Evolutionary conservation across 2,113 vertebrate species (phyloP).

Genomic region (Monarcha castaneiventris): DNA sequence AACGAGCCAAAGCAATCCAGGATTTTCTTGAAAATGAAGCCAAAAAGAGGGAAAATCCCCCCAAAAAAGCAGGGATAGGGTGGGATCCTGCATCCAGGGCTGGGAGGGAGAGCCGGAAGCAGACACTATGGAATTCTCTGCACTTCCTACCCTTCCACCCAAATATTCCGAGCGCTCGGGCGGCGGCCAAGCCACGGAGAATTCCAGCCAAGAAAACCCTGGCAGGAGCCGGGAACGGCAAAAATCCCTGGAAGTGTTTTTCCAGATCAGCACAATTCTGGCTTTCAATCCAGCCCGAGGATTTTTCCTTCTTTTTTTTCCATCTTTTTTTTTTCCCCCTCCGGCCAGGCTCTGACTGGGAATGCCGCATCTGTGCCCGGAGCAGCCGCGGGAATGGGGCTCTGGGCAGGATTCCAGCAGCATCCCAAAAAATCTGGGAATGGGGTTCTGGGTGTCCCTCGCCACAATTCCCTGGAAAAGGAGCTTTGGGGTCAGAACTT

Average conservation of each 20-base stretch:
- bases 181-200: not conserved
- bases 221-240: slow-evolving; percentile 10
- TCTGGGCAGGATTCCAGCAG: not conserved
- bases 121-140: not conserved
- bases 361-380: slow-evolving; percentile 15
- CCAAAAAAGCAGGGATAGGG: not conserved
- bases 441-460: too few relatives aligned
- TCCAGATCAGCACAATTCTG: slow-evolving; percentile 57
- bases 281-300: not conserved
- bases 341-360: rapidly evolving
- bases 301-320: not conserved
- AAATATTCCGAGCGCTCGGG: not conserved
- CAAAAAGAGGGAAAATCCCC: not conserved
- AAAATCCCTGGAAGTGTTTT: slow-evolving; percentile 39
- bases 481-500: too few relatives aligned
- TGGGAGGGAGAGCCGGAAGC: not conserved
- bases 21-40: rapidly evolving
- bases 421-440: too few relatives aligned
- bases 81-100: not conserved
- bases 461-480: too few relatives aligned
- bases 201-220: slow-evolving; percentile 20
- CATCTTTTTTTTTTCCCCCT: not conserved
- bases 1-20: not conserved
- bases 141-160: not conserved
- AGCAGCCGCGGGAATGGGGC: not conserved